phyloP scores from a whole-genome alignment of 2,113 vertebrate species.

The Callospermophilus lateralis region DNA sequence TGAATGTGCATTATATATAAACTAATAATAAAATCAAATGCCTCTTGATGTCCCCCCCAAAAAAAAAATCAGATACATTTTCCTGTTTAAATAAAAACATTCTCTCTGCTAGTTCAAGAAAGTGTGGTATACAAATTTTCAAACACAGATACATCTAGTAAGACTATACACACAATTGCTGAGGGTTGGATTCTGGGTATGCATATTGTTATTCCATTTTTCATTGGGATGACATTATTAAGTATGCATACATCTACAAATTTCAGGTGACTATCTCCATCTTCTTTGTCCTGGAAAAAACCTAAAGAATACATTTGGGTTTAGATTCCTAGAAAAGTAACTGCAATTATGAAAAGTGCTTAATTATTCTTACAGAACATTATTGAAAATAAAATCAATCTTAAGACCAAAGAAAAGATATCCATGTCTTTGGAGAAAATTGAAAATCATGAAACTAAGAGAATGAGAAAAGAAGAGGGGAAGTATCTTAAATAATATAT shows the following conservation, averaged over 20 bases:
- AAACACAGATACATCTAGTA: not conserved
- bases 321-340: conserved; percentile 24
- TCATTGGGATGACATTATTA: not conserved
- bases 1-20: not conserved
- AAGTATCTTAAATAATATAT: no score
- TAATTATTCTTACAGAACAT: conserved; percentile 4
- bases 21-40: not conserved
- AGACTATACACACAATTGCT: not conserved
- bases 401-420: conserved; percentile 14
- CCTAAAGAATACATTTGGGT: not conserved
- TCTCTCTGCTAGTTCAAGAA: not conserved
- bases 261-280: not conserved
- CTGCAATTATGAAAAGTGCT: conserved; percentile 1
- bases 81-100: not conserved
- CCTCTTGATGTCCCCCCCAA: not conserved
- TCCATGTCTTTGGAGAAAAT: conserved; percentile 34
- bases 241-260: not conserved
- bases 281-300: not conserved
- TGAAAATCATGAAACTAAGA: conserved; percentile 40
- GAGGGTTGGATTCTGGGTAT: not conserved
- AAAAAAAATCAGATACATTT: not conserved
- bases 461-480: not conserved
- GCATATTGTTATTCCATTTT: not conserved
- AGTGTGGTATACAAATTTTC: not conserved
- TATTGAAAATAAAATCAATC: not conserved